A percentile compares a stretch with the other conserved stretches of the same genome.
phyloP scores from a whole-genome alignment of 37 sponge, comb jelly and placozoan species.

The Cladorhizidae sp. region DNA sequence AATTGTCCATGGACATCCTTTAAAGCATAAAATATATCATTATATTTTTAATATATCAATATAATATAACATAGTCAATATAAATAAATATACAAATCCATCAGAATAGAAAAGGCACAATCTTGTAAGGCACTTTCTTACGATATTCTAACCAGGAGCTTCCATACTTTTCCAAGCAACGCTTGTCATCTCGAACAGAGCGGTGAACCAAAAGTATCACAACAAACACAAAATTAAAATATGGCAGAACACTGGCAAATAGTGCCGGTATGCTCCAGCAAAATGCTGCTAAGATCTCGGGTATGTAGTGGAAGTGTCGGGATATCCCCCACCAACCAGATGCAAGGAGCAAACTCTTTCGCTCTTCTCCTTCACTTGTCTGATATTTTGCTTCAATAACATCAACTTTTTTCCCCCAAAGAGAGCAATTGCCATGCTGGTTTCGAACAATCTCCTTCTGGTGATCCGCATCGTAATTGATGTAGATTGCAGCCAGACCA shows the following conservation, averaged over 20 bases:
- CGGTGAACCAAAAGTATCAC: conserved; percentile 61
- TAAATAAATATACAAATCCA: too few species aligned
- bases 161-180: conserved; percentile 81
- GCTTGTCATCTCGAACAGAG: conserved; percentile 63
- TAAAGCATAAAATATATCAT: too few species aligned
- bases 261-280: conserved; percentile 78
- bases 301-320: conserved; percentile 85
- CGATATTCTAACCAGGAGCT: conserved; percentile 73
- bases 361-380: conserved; percentile 45
- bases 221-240: conserved; percentile 70
- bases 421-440: conserved; percentile 61
- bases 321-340: conserved; percentile 89
- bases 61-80: too few species aligned
- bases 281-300: conserved; percentile 72
- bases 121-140: conserved; percentile 71
- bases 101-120: conserved; percentile 75
- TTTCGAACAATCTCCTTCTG: conserved; percentile 62
- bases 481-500: conserved; percentile 42
- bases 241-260: conserved; percentile 48
- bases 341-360: conserved; percentile 56
- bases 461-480: conserved; percentile 74
- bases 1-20: too few species aligned
- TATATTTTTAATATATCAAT: too few species aligned
- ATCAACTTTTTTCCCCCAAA: conserved; percentile 66
- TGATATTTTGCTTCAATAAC: conserved; percentile 65